Base-by-base conservation (phyloP, 2,888 invertebrate genomes). In the Scelioninae gen. 2 region DNA sequence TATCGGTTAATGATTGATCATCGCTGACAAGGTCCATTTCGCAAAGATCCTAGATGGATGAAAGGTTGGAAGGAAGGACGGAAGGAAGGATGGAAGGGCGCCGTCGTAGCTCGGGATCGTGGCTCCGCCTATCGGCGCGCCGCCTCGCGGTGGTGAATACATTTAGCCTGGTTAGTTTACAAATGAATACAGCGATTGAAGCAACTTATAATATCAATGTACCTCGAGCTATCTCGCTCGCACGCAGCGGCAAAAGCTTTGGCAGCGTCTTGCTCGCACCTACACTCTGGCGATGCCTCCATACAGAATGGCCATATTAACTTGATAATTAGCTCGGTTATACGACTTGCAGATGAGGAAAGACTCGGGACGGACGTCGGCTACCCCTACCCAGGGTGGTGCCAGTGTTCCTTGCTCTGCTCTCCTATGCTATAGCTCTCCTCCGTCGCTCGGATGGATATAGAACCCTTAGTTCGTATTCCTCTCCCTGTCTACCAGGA, bases 291-390 rank as follows among this genome's bases (percentile, higher is more conserved):
- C 82, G 83, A 84, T 87, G 87, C 87, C 88, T 88, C 89, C 89
- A 90, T 90, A 90, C 90, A 89, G 90, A 91, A 91, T 91, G 90
- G 90, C 92, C 92, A 91, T 92, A 93, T 92, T 92, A 92, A 93
- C 93, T 93, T 93, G 93, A 92, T 93, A 93, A 93, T 93, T 93
- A 93, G 93, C 91, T 92, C 91, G 91, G 92, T 92, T 92, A 92
- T 93, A 92, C 91, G 93, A 93, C 92, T 93, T 93, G 92, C 93
- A 93, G 93, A 93, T 93, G 93, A 93, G 92, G 85, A 86, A 86
- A 86, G 86, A 86, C 85, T 85, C 84, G 83, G 85, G 85, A 85
- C 85, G 85, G 86, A 86, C 86, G 85, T 84, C 85, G 85, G 80
- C 86, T 86, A 86, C 86, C 85, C 83, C 86, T 86, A 86, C 86